phyloP scores from a whole-genome alignment of 2,888 invertebrate species.

The Drosophila sordidula region DNA sequence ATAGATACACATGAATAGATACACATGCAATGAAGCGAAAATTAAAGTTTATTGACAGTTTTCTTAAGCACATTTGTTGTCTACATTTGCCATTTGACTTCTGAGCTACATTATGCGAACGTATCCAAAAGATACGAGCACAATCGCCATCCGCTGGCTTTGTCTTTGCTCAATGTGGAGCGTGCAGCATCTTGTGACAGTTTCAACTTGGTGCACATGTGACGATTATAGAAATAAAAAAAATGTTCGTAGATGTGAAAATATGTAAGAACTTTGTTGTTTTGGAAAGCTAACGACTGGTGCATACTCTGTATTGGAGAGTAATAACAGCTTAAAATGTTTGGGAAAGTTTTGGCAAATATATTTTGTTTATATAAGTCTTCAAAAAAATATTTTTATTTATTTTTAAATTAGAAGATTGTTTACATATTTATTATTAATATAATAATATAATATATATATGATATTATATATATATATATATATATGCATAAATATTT shows the following conservation, averaged over 20 bases:
- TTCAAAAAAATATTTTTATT: no score
- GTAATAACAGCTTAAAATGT: no score
- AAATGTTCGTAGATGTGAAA: conserved; percentile 15
- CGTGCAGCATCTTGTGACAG: conserved; percentile 9
- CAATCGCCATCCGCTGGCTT: conserved; percentile 14
- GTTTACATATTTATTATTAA: no score
- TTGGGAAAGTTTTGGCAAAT: no score
- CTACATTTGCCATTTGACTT: conserved; percentile 63
- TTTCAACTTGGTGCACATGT: conserved; percentile 31
- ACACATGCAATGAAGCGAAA: conserved; percentile 72
- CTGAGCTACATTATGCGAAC: conserved; percentile 33
- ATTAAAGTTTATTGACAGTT: conserved; percentile 77
- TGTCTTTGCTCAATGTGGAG: conserved; percentile 41
- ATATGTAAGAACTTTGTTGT: not conserved
- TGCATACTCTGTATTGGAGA: not conserved
- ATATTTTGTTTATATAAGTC: no score
- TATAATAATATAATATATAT: no score
- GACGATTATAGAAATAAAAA: conserved; percentile 25
- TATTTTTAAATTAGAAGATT: not conserved
- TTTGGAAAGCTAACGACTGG: not conserved
- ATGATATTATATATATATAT: no score
- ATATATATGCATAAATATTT: no score
- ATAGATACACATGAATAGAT: conserved; percentile 56
- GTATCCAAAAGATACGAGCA: conserved; percentile 12
- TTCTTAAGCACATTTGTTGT: conserved; percentile 67